A percentile compares a stretch with the other conserved stretches of the same genome.
These are phyloP conservation scores for Trichoplax adhaerens DNA, from an alignment of 37 sponge, comb jelly and placozoan genomes.

Conservation along the genomic window DNA sequence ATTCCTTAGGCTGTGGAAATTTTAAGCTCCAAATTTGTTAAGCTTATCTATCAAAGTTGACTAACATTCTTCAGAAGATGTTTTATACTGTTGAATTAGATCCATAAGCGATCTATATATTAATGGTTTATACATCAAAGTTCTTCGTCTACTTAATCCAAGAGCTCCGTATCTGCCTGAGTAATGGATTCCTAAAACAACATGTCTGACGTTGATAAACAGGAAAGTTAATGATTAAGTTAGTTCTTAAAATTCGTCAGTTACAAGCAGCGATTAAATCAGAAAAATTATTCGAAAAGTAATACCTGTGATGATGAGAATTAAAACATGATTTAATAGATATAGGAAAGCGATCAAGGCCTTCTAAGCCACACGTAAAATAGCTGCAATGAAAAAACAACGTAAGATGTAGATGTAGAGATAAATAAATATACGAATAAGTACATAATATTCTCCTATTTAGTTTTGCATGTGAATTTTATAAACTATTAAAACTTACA, in stretches of 20 bases:
- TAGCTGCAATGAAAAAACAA: not conserved
- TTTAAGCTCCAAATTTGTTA: too few species aligned
- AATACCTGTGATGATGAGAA: too few species aligned
- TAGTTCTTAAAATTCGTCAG: too few species aligned
- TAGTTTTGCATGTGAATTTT: not conserved
- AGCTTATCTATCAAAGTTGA: not conserved
- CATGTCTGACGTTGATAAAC: slow-evolving; percentile 28
- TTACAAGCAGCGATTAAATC: too few species aligned
- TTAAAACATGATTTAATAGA: not conserved
- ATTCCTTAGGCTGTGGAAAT: too few species aligned
- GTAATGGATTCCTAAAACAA: slow-evolving; percentile 61
- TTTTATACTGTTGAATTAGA: slow-evolving; percentile 40
- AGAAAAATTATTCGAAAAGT: too few species aligned
- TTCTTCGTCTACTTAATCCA: slow-evolving; percentile 69
- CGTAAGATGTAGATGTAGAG: not conserved
- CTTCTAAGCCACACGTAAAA: slow-evolving; percentile 3
- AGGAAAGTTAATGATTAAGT: not conserved
- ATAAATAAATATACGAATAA: not conserved
- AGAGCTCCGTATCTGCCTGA: slow-evolving; percentile 60
- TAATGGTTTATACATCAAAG: slow-evolving; percentile 82
- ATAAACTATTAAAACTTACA: slow-evolving; percentile 29
- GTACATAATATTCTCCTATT: not conserved
- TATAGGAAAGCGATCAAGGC: not conserved
- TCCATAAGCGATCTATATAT: slow-evolving; percentile 35
- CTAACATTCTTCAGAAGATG: slow-evolving; percentile 51